Evolutionary conservation across 2,888 invertebrate species (phyloP).

Genomic region (Sabellastarte sp.): DNA sequence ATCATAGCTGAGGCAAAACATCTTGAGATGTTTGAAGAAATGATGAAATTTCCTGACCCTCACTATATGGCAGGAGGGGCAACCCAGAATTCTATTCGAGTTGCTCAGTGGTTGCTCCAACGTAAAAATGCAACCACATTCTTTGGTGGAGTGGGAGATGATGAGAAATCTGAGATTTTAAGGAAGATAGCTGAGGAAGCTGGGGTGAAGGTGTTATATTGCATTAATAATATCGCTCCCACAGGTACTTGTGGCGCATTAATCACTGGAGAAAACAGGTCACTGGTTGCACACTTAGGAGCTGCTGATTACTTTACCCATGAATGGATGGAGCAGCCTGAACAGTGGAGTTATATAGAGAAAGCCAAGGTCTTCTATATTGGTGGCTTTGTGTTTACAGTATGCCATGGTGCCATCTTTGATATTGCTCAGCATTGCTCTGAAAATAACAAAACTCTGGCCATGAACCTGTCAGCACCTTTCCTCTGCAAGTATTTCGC

Average conservation of each 20-base stretch:
- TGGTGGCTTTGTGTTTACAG: conserved; percentile 96
- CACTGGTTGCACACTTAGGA: conserved; percentile 92
- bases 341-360: conserved; percentile 73
- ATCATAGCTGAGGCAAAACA: conserved; percentile 90
- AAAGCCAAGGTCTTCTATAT: conserved; percentile 82
- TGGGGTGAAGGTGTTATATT: conserved; percentile 69
- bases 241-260: conserved; percentile 97
- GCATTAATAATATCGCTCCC: conserved; percentile 66
- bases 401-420: conserved; percentile 82
- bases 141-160: conserved; percentile 92
- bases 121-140: conserved; percentile 79
- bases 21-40: conserved; percentile 67
- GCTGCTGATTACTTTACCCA: conserved; percentile 89
- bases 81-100: conserved; percentile 88
- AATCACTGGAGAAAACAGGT: conserved; percentile 77
- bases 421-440: conserved; percentile 77
- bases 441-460: conserved; percentile 72
- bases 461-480: conserved; percentile 94
- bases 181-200: conserved; percentile 73
- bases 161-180: conserved; percentile 81
- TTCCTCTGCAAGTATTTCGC: conserved; percentile 86
- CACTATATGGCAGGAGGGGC: conserved; percentile 69
- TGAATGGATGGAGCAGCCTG: conserved; percentile 70
- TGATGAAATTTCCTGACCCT: conserved; percentile 3
- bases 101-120: conserved; percentile 88